Evolutionary conservation across 2,113 vertebrate species (phyloP).

Genomic region (Willisornis vidua): DNA sequence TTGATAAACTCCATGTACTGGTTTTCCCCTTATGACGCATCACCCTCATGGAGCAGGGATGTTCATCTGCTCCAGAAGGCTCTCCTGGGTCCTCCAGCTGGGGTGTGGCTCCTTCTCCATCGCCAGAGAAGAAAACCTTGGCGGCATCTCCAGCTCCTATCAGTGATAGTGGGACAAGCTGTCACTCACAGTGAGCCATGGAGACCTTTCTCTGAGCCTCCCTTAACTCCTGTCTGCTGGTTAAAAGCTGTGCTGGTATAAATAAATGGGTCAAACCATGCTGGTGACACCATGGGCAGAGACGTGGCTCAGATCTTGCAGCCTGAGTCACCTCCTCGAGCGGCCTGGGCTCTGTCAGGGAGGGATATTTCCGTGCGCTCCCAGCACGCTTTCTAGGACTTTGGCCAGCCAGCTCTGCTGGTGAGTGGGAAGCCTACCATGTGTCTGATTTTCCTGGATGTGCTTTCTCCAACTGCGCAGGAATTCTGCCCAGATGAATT

Average conservation of each 20-base stretch:
- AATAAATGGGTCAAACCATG: not conserved
- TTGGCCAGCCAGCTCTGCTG: slow-evolving; percentile 53
- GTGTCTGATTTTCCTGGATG: slow-evolving; percentile 59
- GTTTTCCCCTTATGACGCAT: not conserved
- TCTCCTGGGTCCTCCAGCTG: not conserved
- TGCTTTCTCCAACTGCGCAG: slow-evolving; percentile 9
- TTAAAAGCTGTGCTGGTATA: not conserved
- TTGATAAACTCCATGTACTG: not conserved
- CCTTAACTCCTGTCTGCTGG: not conserved
- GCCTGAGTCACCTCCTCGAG: not conserved
- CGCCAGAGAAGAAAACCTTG: not conserved
- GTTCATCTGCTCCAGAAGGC: not conserved
- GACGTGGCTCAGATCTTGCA: slow-evolving; percentile 18
- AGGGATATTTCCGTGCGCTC: slow-evolving; percentile 23
- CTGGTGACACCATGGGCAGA: not conserved
- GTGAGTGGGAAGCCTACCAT: slow-evolving; percentile 54
- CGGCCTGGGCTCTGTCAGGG: not conserved
- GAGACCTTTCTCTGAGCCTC: not conserved
- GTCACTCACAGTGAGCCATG: not conserved
- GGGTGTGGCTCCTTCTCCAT: not conserved
- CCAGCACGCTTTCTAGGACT: slow-evolving; percentile 55
- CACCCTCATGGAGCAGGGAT: not conserved
- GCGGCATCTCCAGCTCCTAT: not conserved
- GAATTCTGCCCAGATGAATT: slow-evolving; percentile 30
- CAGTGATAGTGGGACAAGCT: not conserved